Evolutionary conservation across 2,888 invertebrate genomes (phyloP), one percentile per base, ranked within the genome.

Genomic region (Callyntrura sp.): DNA sequence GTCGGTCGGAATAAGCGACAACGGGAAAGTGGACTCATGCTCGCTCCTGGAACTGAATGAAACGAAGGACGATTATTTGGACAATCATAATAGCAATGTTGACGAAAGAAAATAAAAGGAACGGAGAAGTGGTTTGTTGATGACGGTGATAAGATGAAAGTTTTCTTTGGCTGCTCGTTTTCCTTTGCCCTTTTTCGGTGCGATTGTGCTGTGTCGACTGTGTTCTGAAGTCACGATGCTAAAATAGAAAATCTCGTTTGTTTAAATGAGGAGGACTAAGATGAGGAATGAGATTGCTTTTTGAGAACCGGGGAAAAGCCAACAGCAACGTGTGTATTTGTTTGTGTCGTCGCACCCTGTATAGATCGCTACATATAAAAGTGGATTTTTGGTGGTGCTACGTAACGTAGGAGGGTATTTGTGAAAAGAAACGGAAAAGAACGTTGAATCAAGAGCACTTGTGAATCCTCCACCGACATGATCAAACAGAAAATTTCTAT

Each of bases 81-180:
- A 35, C 35, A 35, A 51, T 51, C n/a, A 23, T 62, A 20, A 62
- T 62, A 6, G 23, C 17, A 62, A 25, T 62, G 60, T 8, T 23
- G 60, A 62, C 23, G 60, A 62, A 62, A 9, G 12, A 12, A 62
- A 62, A 62, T 20, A 23, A 62, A 62, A 28, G 28, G 65, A 60
- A 28, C 28, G 35, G 35, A 65, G 60, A 60, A 60, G 17, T 60
- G n/a, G 17, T 11, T 35, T n/a, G 20, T n/a, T 35, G 35, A 35
- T 68, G 23, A 68, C 11, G 35, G n/a, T 73, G 70, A 73, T 48
- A 12, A 14, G 70, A 45, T 48, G 43, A 73, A 45, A 73, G 70
- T 45, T 43, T 45, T 73, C 70, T 73, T 73, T 73, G 8, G 65
- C 65, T n/a, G 43, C 35, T 35, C 68, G 14, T 28, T 62, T 25